These are phyloP conservation scores for Montipora cactus DNA, from an alignment of 64 coral and sea anemone genomes.

Conservation along the genomic window DNA sequence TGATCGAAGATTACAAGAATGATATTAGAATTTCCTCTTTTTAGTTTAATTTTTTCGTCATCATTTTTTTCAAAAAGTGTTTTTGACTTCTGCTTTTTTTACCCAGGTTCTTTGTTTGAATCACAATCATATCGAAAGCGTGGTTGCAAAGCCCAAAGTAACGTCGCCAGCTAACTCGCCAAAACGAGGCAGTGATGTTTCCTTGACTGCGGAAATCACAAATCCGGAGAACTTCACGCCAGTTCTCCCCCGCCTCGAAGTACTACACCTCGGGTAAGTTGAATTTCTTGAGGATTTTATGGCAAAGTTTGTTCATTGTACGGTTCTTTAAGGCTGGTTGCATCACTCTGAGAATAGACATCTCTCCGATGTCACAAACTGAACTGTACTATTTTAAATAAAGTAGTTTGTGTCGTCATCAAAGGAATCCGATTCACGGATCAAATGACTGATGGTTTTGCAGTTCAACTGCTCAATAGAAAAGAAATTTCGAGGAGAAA, in stretches of 20 bases:
- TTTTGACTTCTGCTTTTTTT: neutral
- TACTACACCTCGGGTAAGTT: conserved; percentile 95
- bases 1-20: no score
- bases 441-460: no score
- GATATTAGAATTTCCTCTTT: no score
- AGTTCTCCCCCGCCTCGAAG: conserved; percentile 84
- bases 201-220: conserved; percentile 61
- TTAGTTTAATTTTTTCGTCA: no score
- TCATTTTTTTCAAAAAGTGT: neutral
- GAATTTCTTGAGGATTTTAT: no score
- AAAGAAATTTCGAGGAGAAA: no score
- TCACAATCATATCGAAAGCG: conserved; percentile 89
- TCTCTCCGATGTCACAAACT: no score
- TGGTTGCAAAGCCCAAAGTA: conserved; percentile 79
- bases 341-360: neutral
- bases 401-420: no score
- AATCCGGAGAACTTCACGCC: conserved; percentile 90
- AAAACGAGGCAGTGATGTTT: conserved; percentile 58
- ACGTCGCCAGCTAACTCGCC: conserved; percentile 68
- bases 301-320: neutral
- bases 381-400: no score
- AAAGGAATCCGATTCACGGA: no score
- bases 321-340: neutral
- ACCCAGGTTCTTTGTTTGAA: conserved; percentile 88
- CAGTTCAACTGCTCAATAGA: no score